A percentile compares a stretch with the other conserved stretches of the same genome.
These are phyloP conservation scores for Oryzias melastigma DNA, from an alignment of 2,113 vertebrate genomes.

Conservation along the genomic window DNA sequence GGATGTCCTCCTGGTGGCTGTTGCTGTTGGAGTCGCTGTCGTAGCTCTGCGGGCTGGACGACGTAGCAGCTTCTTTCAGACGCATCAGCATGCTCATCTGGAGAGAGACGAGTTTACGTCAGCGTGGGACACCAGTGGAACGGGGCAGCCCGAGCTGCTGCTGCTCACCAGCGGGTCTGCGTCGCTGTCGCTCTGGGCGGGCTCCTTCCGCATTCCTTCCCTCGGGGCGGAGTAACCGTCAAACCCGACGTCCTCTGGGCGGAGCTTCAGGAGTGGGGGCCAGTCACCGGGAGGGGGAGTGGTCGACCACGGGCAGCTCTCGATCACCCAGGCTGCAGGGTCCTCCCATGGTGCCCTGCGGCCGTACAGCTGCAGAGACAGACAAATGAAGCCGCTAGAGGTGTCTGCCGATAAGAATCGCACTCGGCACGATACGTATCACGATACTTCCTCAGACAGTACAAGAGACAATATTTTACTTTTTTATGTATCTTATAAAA, in stretches of 20 bases:
- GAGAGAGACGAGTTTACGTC: background rate
- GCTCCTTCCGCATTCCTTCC: conserved; percentile 86
- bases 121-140: fast-evolving
- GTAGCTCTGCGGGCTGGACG: conserved; percentile 94
- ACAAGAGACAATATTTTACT: too few species aligned
- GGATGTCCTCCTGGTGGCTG: conserved; percentile 93
- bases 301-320: conserved; percentile 92
- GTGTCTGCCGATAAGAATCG: too few species aligned
- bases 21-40: conserved; percentile 98
- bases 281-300: conserved; percentile 87
- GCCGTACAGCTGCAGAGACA: conserved; percentile 84
- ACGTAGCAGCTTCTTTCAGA: conserved; percentile 95
- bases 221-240: conserved; percentile 88
- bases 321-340: conserved; percentile 95
- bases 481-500: too few species aligned
- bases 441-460: too few species aligned
- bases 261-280: conserved; percentile 92
- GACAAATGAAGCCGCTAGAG: background rate
- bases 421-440: too few species aligned
- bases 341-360: conserved; percentile 94
- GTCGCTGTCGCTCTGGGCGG: conserved; percentile 85
- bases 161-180: conserved; percentile 93
- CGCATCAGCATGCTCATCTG: conserved; percentile 99
- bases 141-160: background rate
- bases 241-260: conserved; percentile 95